Percentiles rank a stretch among this genome's conserved stretches.
These are phyloP conservation scores for Sebastes diploproa DNA, from an alignment of 2,797 vertebrate genomes.

Conservation along the genomic window DNA sequence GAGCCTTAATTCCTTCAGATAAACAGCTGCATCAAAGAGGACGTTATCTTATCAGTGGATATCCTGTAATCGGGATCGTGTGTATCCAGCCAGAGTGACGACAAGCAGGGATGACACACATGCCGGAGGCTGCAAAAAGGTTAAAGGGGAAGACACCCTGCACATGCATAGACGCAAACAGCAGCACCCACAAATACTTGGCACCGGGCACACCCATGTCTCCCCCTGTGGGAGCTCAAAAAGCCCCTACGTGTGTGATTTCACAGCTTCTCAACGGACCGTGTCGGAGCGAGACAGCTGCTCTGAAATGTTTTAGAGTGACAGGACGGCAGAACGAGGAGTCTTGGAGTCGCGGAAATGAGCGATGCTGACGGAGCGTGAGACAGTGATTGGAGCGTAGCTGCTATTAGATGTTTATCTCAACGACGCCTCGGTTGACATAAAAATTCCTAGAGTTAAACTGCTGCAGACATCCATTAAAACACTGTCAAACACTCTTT, in stretches of 20 bases:
- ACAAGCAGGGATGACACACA: constrained; percentile 22
- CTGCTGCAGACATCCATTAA: neutral
- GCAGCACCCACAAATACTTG: constrained; percentile 46
- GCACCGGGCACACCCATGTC: constrained; percentile 36
- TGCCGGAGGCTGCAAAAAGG: constrained; percentile 19
- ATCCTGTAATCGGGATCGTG: neutral
- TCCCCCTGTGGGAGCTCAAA: constrained; percentile 31
- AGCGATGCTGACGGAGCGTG: constrained; percentile 13
- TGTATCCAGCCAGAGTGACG: constrained; percentile 25
- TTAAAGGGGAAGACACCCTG: constrained; percentile 17
- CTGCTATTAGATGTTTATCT: constrained; percentile 34
- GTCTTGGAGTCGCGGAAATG: neutral
- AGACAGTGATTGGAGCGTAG: constrained; percentile 27
- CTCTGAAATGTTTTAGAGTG: constrained; percentile 38
- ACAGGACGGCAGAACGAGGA: constrained; percentile 32
- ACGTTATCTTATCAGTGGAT: constrained; percentile 21
- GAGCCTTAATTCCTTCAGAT: neutral
- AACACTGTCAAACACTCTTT: neutral
- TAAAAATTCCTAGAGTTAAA: neutral
- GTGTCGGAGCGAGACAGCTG: constrained; percentile 55
- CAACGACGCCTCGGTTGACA: neutral
- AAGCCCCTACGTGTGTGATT: constrained; percentile 45
- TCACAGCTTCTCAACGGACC: constrained; percentile 38
- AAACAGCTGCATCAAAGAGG: neutral
- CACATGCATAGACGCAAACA: constrained; percentile 23